phyloP scores from a whole-genome alignment of 2,888 invertebrate genomes.

The Phasia obesa region DNA sequence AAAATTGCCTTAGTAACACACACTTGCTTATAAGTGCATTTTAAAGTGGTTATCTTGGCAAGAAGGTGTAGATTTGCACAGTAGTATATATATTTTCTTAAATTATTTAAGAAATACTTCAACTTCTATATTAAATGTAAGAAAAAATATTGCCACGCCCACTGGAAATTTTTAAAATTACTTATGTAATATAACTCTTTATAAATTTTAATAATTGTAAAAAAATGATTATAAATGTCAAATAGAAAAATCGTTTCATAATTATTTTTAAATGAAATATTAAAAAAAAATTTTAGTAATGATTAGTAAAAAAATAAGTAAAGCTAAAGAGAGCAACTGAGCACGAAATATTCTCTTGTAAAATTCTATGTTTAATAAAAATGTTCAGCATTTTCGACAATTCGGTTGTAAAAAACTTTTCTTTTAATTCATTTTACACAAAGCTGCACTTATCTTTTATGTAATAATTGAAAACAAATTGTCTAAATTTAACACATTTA shows the following conservation, averaged over 20 bases:
- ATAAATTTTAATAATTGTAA: too few relatives aligned
- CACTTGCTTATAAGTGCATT: not conserved
- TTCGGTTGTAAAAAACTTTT: not conserved
- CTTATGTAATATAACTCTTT: not conserved
- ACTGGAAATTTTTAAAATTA: not conserved
- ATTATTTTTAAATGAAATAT: too few relatives aligned
- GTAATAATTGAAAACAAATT: too few relatives aligned
- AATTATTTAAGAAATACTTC: not conserved
- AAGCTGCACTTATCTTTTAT: too few relatives aligned
- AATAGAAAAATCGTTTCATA: too few relatives aligned
- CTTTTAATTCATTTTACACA: too few relatives aligned
- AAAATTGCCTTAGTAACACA: constrained; percentile 23
- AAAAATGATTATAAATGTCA: too few relatives aligned
- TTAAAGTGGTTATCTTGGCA: not conserved
- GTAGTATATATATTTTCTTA: too few relatives aligned
- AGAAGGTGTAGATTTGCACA: too few relatives aligned
- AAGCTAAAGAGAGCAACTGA: not conserved
- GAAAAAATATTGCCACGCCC: constrained; percentile 33
- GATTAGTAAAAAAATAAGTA: not conserved
- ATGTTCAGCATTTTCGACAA: not conserved
- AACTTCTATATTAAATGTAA: not conserved
- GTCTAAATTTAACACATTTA: too few relatives aligned
- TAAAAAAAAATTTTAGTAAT: too few relatives aligned
- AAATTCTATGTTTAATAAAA: not conserved
- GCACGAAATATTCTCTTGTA: not conserved